phyloP scores from a whole-genome alignment of 2,797 vertebrate species.

The Sus cebifrons region DNA sequence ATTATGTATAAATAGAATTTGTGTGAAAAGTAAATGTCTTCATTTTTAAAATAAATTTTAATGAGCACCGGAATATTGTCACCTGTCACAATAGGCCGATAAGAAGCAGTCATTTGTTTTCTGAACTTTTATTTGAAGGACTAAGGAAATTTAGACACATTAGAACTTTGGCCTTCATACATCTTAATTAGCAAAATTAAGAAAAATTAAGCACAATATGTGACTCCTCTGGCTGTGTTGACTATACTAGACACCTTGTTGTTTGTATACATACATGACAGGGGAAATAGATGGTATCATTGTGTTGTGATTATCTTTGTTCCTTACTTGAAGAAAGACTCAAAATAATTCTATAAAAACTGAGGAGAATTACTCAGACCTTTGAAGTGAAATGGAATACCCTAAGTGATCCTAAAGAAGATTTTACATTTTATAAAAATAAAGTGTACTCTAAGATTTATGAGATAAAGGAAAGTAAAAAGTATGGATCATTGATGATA shows the following conservation, averaged over 20 bases:
- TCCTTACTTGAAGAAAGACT: neutral
- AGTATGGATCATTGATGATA: neutral
- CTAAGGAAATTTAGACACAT: neutral
- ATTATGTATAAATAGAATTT: neutral
- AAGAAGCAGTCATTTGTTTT: neutral
- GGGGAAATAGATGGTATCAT: neutral
- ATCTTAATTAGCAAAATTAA: neutral
- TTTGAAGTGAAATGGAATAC: neutral
- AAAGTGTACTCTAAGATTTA: neutral
- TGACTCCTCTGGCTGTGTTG: neutral
- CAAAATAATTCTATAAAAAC: conserved; percentile 30
- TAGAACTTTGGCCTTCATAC: neutral
- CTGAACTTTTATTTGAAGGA: conserved; percentile 21
- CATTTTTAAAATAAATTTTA: conserved; percentile 48
- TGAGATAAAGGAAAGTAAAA: neutral
- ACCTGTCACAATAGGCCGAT: neutral
- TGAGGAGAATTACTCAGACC: neutral
- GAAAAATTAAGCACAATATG: neutral
- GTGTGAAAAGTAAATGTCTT: conserved; percentile 12
- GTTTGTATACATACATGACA: neutral
- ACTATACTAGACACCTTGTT: neutral
- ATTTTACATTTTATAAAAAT: neutral
- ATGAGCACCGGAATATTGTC: conserved; percentile 15
- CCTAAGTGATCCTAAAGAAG: neutral
- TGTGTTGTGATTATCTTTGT: neutral